phyloP scores from a whole-genome alignment of 2,888 invertebrate genomes.

The Eucera pruinosa region DNA sequence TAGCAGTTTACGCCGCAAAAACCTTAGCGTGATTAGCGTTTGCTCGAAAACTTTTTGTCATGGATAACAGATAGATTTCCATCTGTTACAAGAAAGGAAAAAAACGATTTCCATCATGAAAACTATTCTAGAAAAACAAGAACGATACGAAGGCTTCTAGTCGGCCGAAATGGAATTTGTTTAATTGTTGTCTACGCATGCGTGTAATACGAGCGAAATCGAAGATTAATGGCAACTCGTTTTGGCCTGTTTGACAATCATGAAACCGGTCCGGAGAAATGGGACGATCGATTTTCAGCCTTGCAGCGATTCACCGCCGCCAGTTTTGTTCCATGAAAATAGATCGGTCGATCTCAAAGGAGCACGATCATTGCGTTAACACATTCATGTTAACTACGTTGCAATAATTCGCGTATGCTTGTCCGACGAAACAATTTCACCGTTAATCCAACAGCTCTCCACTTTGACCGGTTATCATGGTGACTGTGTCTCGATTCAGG shows the following conservation, averaged over 20 bases:
- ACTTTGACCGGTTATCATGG: conserved; percentile 18
- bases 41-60: too few species aligned
- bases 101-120: neutral
- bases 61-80: too few species aligned
- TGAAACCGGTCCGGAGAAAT: conserved; percentile 63
- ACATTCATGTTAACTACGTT: conserved; percentile 10
- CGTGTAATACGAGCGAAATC: conserved; percentile 40
- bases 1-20: too few species aligned
- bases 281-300: conserved; percentile 56
- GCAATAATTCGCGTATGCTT: conserved; percentile 23
- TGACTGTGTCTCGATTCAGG: conserved; percentile 37
- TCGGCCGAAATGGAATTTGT: neutral
- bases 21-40: too few species aligned
- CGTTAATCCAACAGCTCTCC: conserved; percentile 49
- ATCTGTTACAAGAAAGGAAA: neutral
- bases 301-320: conserved; percentile 25
- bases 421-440: conserved; percentile 35
- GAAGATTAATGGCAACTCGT: conserved; percentile 55
- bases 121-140: neutral
- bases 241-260: conserved; percentile 54
- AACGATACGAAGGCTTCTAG: neutral
- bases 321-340: conserved; percentile 33
- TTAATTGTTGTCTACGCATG: conserved; percentile 30
- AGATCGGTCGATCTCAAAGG: conserved; percentile 12
- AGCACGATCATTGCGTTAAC: conserved; percentile 21